These are phyloP conservation scores for Chromoteleia sp. DNA, from an alignment of 2,888 invertebrate genomes.

Conservation along the genomic window DNA sequence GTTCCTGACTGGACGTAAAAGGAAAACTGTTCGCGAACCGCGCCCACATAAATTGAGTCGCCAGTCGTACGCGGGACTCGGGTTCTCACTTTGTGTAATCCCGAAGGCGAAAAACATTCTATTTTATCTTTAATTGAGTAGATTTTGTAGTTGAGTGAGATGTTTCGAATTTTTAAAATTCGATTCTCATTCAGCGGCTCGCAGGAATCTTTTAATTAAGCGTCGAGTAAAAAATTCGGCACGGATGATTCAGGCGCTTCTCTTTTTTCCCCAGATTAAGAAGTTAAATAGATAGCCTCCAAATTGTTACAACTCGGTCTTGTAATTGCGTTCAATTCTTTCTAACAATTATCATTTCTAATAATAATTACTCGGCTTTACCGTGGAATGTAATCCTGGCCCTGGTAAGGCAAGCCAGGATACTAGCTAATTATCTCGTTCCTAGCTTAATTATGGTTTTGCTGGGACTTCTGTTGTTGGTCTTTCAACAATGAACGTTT, in stretches of 20 bases:
- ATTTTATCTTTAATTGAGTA: slow-evolving; percentile 65
- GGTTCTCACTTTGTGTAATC: slow-evolving; percentile 55
- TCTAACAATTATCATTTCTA: background rate
- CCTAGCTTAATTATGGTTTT: too few species aligned
- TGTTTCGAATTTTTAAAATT: slow-evolving; percentile 66
- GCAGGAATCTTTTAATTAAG: slow-evolving; percentile 57
- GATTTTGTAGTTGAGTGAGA: slow-evolving; percentile 63
- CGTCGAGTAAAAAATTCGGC: slow-evolving; percentile 52
- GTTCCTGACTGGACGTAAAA: slow-evolving; percentile 43
- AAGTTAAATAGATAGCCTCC: slow-evolving; percentile 38
- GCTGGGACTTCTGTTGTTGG: too few species aligned
- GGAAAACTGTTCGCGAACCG: slow-evolving; percentile 47
- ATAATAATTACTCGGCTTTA: too few species aligned
- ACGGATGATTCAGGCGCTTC: slow-evolving; percentile 41
- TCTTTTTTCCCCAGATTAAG: slow-evolving; percentile 45
- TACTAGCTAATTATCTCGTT: too few species aligned
- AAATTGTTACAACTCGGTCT: background rate
- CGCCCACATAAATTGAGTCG: slow-evolving; percentile 52
- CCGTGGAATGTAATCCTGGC: too few species aligned
- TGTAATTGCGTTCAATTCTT: slow-evolving; percentile 39
- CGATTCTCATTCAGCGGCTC: slow-evolving; percentile 53
- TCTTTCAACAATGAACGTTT: too few species aligned
- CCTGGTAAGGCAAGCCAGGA: too few species aligned
- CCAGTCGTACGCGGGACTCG: slow-evolving; percentile 22
- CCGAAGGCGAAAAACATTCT: slow-evolving; percentile 51